Conservation (phyloP, 2,113 vertebrate genomes). For the Antechinus flavipes region DNA sequence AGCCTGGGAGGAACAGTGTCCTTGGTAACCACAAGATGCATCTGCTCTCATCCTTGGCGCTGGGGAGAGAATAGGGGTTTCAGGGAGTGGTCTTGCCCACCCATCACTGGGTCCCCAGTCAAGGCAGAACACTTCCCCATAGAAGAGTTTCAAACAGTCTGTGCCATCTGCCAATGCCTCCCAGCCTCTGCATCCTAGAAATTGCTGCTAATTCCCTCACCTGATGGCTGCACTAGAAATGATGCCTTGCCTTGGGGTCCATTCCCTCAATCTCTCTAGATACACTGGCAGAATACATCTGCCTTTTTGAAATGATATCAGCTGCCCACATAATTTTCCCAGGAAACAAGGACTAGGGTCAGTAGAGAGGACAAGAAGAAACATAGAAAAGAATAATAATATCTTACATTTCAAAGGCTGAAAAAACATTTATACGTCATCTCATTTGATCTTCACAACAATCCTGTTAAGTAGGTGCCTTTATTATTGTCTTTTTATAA, state of each 20-base stretch:
- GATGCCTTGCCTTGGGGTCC: not conserved
- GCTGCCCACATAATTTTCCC: not conserved
- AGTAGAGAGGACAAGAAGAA: not conserved
- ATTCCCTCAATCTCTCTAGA: not conserved
- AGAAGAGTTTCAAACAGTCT: not conserved
- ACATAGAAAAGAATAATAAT: not conserved
- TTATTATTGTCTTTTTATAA: not conserved
- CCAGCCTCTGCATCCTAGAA: not conserved
- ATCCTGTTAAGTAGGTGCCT: not conserved
- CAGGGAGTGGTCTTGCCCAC: not conserved
- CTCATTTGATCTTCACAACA: not conserved
- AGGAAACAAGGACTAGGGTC: not conserved
- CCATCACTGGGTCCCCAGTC: not conserved
- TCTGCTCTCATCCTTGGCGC: fast-evolving
- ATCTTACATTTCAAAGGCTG: not conserved
- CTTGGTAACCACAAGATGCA: not conserved
- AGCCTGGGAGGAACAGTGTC: not conserved
- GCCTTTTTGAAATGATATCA: not conserved
- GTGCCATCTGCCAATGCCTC: constrained; percentile 29
- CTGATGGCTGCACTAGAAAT: constrained; percentile 42
- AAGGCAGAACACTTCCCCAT: not conserved
- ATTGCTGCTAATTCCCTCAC: constrained; percentile 7
- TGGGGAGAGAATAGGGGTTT: not conserved
- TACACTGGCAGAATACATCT: not conserved
- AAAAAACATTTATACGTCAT: not conserved